Evolutionary conservation across 2,113 vertebrate genomes (phyloP).

Genomic region (Petaurus breviceps): DNA sequence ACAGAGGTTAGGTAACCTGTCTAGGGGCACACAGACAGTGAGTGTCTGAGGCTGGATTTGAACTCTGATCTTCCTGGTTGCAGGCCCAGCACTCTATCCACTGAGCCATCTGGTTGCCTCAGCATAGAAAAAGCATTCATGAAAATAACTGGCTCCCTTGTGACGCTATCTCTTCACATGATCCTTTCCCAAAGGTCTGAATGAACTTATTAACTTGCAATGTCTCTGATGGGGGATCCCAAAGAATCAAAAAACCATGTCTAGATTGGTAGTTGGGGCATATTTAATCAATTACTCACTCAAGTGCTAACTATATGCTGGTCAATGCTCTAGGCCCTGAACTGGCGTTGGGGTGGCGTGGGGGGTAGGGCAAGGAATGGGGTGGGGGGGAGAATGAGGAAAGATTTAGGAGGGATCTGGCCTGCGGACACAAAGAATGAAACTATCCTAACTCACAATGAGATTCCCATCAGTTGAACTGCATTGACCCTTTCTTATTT

Average conservation of each 20-base stretch:
- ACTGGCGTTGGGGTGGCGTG: background rate
- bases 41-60: background rate
- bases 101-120: background rate
- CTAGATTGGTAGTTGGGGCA: background rate
- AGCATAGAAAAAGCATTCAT: background rate
- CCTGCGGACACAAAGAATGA: background rate
- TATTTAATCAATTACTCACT: background rate
- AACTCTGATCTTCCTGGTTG: background rate
- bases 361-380: background rate
- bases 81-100: background rate
- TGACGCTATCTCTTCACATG: constrained; percentile 10
- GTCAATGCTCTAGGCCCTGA: background rate
- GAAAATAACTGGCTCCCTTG: constrained; percentile 13
- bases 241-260: background rate
- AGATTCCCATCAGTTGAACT: background rate
- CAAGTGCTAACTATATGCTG: background rate
- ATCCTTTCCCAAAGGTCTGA: background rate
- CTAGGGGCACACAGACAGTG: background rate
- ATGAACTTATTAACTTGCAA: background rate
- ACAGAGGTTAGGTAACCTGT: background rate
- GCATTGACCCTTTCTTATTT: background rate
- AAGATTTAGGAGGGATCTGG: background rate
- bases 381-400: background rate
- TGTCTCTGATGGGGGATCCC: background rate
- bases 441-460: background rate